phyloP scores from a whole-genome alignment of 2,113 vertebrate genomes.

The Myotis davidii region DNA sequence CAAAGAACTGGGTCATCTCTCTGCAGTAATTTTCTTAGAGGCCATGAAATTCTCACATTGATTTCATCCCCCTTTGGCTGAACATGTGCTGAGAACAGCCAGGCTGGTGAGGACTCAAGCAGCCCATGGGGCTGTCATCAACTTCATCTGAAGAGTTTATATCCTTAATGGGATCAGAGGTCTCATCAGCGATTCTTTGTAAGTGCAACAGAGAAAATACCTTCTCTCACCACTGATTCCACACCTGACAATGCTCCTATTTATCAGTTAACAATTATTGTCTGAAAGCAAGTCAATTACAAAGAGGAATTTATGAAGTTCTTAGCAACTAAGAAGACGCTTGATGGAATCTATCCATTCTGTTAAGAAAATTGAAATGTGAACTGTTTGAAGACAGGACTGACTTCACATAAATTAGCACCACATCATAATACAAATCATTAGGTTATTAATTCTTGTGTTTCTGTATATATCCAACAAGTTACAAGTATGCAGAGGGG shows the following conservation, averaged over 20 bases:
- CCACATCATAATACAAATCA: conserved; percentile 11
- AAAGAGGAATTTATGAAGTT: conserved; percentile 78
- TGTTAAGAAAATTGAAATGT: conserved; percentile 59
- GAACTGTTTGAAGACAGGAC: conserved; percentile 58
- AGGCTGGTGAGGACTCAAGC: conserved; percentile 77
- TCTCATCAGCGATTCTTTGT: conserved; percentile 83
- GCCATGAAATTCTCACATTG: conserved; percentile 83
- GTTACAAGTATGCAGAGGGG: background rate
- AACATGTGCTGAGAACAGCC: conserved; percentile 78
- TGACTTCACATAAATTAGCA: conserved; percentile 38
- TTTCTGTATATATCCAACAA: background rate
- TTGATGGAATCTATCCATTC: conserved; percentile 66
- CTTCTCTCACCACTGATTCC: conserved; percentile 83
- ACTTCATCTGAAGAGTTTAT: conserved; percentile 85
- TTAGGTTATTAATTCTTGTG: conserved; percentile 4
- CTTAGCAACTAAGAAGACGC: conserved; percentile 69
- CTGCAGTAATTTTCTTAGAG: conserved; percentile 86
- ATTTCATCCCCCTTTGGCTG: conserved; percentile 84
- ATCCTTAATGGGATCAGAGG: conserved; percentile 88
- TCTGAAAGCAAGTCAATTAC: conserved; percentile 80
- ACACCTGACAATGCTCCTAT: conserved; percentile 84
- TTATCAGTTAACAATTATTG: conserved; percentile 86
- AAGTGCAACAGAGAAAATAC: conserved; percentile 83
- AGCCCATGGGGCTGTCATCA: conserved; percentile 84
- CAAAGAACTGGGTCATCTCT: conserved; percentile 86